Conservation (phyloP, 2,113 vertebrate genomes). For the Triplophysa rosa region DNA sequence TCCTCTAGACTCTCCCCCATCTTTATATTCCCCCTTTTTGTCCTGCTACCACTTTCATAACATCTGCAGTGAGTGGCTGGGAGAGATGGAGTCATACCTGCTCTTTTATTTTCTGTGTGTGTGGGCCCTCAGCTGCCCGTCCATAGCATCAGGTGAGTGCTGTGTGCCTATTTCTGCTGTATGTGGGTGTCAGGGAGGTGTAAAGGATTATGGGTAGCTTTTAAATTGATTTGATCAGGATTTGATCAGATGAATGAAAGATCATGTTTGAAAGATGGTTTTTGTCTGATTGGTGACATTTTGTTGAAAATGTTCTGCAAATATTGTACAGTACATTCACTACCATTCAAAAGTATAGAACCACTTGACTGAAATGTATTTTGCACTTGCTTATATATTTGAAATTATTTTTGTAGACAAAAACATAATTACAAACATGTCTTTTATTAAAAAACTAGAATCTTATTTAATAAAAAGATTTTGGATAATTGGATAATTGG, state of each 20-base stretch:
- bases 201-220: background rate
- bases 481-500: too few relatives aligned
- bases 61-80: slow-evolving; percentile 49
- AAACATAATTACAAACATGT: too few relatives aligned
- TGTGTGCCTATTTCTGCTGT: background rate
- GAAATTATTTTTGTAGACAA: too few relatives aligned
- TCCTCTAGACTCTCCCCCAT: slow-evolving; percentile 30
- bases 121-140: slow-evolving; percentile 65
- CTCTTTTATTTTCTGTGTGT: slow-evolving; percentile 68
- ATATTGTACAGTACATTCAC: too few relatives aligned
- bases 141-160: slow-evolving; percentile 68
- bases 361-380: too few relatives aligned
- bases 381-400: too few relatives aligned
- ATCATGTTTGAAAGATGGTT: background rate
- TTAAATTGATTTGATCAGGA: background rate
- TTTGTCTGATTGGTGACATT: background rate
- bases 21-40: slow-evolving; percentile 38
- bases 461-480: too few relatives aligned
- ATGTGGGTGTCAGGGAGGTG: background rate
- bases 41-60: slow-evolving; percentile 59
- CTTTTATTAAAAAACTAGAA: too few relatives aligned
- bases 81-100: slow-evolving; percentile 67
- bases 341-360: too few relatives aligned
- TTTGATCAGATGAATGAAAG: background rate
- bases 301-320: too few relatives aligned